These are phyloP conservation scores for Actenoides hombroni DNA, from an alignment of 2,113 vertebrate genomes.

Conservation along the genomic window DNA sequence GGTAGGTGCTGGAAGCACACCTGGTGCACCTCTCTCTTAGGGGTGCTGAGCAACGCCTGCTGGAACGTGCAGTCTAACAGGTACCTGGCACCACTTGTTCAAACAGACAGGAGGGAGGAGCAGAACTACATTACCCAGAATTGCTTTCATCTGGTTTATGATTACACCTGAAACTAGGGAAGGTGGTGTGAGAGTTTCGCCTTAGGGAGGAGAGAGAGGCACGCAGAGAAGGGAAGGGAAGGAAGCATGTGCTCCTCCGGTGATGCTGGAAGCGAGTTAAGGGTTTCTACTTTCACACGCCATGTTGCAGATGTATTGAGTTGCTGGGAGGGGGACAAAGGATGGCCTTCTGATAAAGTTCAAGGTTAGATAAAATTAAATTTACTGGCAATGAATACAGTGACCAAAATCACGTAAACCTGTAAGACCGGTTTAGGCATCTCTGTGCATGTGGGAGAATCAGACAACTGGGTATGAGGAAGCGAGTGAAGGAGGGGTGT, in stretches of 20 bases:
- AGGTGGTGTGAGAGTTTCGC: constrained; percentile 58
- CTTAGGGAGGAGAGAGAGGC: not conserved
- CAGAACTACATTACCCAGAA: constrained; percentile 75
- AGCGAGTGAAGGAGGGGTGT: not conserved
- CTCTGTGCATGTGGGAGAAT: not conserved
- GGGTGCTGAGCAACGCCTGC: constrained; percentile 9
- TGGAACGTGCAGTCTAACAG: constrained; percentile 64
- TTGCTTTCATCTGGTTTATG: not conserved
- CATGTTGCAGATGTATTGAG: not conserved
- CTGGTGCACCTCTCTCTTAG: not conserved
- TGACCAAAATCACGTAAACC: not conserved
- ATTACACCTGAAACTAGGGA: constrained; percentile 70
- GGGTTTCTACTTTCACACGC: not conserved
- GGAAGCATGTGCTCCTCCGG: not conserved
- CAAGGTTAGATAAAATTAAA: not conserved
- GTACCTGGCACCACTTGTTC: not conserved
- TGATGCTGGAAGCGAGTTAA: not conserved
- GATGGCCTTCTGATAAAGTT: not conserved
- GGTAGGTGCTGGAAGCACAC: constrained; percentile 10
- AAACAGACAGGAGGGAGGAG: not conserved
- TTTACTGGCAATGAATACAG: not conserved
- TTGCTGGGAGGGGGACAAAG: not conserved
- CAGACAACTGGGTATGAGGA: constrained; percentile 24
- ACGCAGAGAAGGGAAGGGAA: not conserved
- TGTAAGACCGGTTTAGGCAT: constrained; percentile 43